Evolutionary conservation across 2,797 vertebrate species (phyloP), one percentile per base, ranked within the genome.

Genomic region (Darevskia mixta): DNA sequence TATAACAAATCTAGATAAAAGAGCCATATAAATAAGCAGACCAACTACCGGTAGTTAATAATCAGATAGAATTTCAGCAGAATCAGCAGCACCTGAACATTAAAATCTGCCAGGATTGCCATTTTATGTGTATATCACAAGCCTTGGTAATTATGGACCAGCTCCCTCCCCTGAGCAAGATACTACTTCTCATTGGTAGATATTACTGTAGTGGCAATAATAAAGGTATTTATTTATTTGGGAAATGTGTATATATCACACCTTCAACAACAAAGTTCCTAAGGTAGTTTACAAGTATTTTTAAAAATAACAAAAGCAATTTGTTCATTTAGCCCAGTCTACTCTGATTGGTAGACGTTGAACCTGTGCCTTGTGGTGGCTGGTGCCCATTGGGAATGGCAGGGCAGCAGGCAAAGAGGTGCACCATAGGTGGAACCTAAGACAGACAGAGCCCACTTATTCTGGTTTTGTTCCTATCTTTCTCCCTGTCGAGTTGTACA

Each of bases 1-100:
- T 86, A 89, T 86, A 92, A 91, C 78, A 90, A 94, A 90, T 91
- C 90, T 92, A 92, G 95, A 91, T 95, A 94, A 94, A 82, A 81
- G 79, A 69, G 79, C 32, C 58, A 66, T 93, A 92, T 90, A 93
- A 92, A 92, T 84, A 58, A 41, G 8, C 91, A 87, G 86, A 89
- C 87, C 49, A n/a, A 32, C 85, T 86, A 35, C 35, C 2, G 35
- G 35, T 35, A 91, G 93, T 95, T 95, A 96, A 95, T 95, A 90
- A 95, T 95, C 93, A 90, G 87, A 86, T 75, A 18, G 66, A 55
- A 85, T 43, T 93, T 92, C 91, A 79, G 78, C 88, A 72, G 94
- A 94, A 89, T 96, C 95, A 95, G 93, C 94, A 91, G 67, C 27
- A 43, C 81, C 27, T 41, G 10, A 61, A 8, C 1, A 20, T 58